Evolutionary conservation across 2,113 vertebrate genomes (phyloP).

Genomic region (Campylorhamphus procurvoides): DNA sequence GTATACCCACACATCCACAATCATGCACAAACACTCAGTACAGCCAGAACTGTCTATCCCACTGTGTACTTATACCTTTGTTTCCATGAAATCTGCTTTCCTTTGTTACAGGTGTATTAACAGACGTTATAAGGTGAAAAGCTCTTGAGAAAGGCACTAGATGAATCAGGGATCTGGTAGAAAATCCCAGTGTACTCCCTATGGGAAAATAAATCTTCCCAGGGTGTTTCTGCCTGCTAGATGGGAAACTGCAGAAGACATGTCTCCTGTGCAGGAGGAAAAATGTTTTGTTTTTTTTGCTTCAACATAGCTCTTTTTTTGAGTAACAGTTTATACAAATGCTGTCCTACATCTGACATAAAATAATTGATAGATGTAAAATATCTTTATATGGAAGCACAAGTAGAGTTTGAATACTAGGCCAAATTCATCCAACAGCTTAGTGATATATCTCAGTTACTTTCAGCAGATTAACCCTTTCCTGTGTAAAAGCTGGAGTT

Average conservation of each 20-base stretch:
- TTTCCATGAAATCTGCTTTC: not conserved
- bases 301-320: not conserved
- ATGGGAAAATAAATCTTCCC: not conserved
- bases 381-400: not conserved
- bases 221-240: not conserved
- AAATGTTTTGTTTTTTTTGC: not conserved
- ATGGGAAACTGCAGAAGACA: not conserved
- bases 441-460: not conserved
- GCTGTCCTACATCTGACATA: not conserved
- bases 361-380: not conserved
- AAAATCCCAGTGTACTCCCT: not conserved
- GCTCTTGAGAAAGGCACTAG: not conserved
- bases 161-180: not conserved
- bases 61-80: not conserved
- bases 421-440: not conserved
- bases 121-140: not conserved
- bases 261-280: not conserved
- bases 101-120: not conserved
- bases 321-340: not conserved
- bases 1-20: not conserved
- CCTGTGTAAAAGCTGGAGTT: not conserved
- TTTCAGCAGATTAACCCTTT: not conserved
- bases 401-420: not conserved
- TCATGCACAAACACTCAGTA: fast-evolving
- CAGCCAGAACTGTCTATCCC: not conserved